Percentiles rank a stretch among this genome's conserved stretches.
These are phyloP conservation scores for Dynastes tityus DNA, from an alignment of 2,888 invertebrate species.

Conservation along the genomic window DNA sequence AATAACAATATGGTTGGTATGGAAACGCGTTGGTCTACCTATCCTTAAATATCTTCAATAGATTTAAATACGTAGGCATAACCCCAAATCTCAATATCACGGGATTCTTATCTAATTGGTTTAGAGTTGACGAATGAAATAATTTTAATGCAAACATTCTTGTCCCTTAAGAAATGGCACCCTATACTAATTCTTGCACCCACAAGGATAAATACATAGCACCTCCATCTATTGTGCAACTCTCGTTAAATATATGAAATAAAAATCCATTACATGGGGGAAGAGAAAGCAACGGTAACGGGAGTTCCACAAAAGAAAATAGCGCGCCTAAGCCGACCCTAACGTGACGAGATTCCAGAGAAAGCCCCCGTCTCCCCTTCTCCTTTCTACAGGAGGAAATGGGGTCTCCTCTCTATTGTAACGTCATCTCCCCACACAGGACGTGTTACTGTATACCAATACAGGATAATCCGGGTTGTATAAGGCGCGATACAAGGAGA, in stretches of 20 bases:
- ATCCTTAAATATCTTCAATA: too few relatives aligned
- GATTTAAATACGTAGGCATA: too few relatives aligned
- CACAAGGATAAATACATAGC: too few relatives aligned
- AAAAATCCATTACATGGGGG: slow-evolving; percentile 67
- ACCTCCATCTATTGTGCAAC: slow-evolving; percentile 57
- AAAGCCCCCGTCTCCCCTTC: too few relatives aligned
- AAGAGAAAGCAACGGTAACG: slow-evolving; percentile 55
- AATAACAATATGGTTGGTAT: too few relatives aligned
- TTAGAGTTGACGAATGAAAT: too few relatives aligned
- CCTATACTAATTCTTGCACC: too few relatives aligned
- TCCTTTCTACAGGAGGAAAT: not conserved
- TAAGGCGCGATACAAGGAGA: slow-evolving; percentile 53
- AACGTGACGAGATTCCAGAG: slow-evolving; percentile 61
- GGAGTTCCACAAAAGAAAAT: slow-evolving; percentile 59
- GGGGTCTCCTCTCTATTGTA: slow-evolving; percentile 54
- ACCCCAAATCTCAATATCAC: too few relatives aligned
- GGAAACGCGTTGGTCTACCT: too few relatives aligned
- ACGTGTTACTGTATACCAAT: slow-evolving; percentile 69
- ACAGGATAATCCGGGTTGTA: slow-evolving; percentile 64
- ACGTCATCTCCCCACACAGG: slow-evolving; percentile 53
- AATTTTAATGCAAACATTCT: too few relatives aligned
- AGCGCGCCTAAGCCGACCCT: slow-evolving; percentile 58
- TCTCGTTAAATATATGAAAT: slow-evolving; percentile 60
- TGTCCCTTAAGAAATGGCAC: too few relatives aligned
- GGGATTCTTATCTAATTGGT: too few relatives aligned